phyloP scores from a whole-genome alignment of 2,113 vertebrate genomes.

The Eurypyga helias region DNA sequence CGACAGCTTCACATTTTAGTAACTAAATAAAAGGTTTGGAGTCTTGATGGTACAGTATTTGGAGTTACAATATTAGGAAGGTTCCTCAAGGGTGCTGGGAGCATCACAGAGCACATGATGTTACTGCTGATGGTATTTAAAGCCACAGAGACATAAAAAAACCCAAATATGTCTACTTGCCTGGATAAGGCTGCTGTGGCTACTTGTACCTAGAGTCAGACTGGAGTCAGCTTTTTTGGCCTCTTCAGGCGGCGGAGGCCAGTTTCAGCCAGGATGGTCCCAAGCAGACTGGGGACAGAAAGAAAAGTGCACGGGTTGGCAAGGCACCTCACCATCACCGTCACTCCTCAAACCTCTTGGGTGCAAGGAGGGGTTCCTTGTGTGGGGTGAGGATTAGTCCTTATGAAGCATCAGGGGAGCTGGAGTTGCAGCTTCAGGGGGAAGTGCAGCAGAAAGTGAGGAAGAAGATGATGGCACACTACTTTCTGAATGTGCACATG shows the following conservation, averaged over 20 bases:
- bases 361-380: neutral
- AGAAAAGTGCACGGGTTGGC: neutral
- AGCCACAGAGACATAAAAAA: neutral
- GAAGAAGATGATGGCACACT: neutral
- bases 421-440: neutral
- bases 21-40: neutral
- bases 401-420: neutral
- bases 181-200: neutral
- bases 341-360: neutral
- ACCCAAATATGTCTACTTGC: rapidly evolving
- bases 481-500: neutral
- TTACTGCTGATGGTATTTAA: neutral
- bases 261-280: neutral
- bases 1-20: neutral
- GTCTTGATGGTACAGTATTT: neutral
- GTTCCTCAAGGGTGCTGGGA: neutral
- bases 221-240: neutral
- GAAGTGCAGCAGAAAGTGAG: neutral
- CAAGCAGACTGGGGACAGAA: neutral
- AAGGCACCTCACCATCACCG: neutral
- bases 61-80: neutral
- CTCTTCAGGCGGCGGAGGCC: rapidly evolving
- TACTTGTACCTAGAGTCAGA: neutral
- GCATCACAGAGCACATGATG: neutral
- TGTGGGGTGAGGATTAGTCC: neutral